phyloP scores from a whole-genome alignment of 2,888 invertebrate species.

The Phytoseiulus persimilis region DNA sequence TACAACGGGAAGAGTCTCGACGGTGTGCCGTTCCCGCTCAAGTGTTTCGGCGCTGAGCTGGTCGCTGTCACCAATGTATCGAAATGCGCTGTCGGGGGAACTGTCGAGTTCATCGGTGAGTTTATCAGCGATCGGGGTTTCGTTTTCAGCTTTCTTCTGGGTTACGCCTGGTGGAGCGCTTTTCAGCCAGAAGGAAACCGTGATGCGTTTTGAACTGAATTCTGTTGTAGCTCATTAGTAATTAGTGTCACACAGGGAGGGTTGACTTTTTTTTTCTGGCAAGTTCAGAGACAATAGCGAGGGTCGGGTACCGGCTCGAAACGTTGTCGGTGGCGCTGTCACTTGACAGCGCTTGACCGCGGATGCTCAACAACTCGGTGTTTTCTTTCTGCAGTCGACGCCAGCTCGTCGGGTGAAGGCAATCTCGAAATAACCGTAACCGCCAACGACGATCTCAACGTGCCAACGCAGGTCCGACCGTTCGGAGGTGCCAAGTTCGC shows the following conservation, averaged over 20 bases:
- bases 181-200: neutral
- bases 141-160: no score
- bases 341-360: slow-evolving; percentile 5
- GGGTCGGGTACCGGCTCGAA: neutral
- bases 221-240: neutral
- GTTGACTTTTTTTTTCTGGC: slow-evolving; percentile 1
- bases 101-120: slow-evolving; percentile 73
- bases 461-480: slow-evolving; percentile 88
- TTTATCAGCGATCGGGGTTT: slow-evolving; percentile 32
- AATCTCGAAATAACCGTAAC: slow-evolving; percentile 86
- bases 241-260: neutral
- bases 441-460: slow-evolving; percentile 72
- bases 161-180: neutral
- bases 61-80: slow-evolving; percentile 73
- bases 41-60: slow-evolving; percentile 83
- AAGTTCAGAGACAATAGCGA: neutral
- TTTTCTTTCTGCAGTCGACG: slow-evolving; percentile 63
- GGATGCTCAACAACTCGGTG: slow-evolving; percentile 9
- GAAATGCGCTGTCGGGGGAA: slow-evolving; percentile 72
- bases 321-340: neutral
- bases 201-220: neutral
- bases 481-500: slow-evolving; percentile 83
- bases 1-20: slow-evolving; percentile 79
- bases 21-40: slow-evolving; percentile 62
- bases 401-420: slow-evolving; percentile 91